A percentile compares a stretch with the other conserved stretches of the same genome.
Conservation (phyloP, 2,113 vertebrate genomes). For the Phycodurus eques region DNA sequence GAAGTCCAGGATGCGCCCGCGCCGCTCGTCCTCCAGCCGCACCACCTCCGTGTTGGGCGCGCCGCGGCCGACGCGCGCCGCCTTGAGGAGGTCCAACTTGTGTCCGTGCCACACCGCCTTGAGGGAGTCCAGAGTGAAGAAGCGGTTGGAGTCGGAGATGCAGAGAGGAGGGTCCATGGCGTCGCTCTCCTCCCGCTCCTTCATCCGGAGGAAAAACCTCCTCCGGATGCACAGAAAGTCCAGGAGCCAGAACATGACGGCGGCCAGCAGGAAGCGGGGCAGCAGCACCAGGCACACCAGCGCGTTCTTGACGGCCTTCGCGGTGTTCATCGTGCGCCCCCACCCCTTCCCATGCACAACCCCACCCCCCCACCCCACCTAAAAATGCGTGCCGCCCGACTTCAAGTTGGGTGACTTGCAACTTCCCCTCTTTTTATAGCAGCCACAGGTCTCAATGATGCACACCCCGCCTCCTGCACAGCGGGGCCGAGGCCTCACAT, state of each 20-base stretch:
- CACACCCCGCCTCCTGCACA: constrained; percentile 87
- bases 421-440: constrained; percentile 85
- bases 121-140: constrained; percentile 91
- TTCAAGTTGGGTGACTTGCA: constrained; percentile 64
- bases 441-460: constrained; percentile 85
- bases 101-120: constrained; percentile 95
- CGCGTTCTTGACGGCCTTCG: constrained; percentile 85
- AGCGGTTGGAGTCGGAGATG: constrained; percentile 91
- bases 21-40: constrained; percentile 77
- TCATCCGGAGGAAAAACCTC: constrained; percentile 76
- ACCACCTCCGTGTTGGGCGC: constrained; percentile 94
- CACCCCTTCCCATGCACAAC: neutral
- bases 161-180: constrained; percentile 88
- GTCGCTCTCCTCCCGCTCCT: constrained; percentile 62
- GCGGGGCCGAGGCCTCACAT: constrained; percentile 87
- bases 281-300: constrained; percentile 85
- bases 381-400: constrained; percentile 60
- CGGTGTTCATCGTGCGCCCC: constrained; percentile 73
- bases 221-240: constrained; percentile 94
- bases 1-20: constrained; percentile 83
- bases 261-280: constrained; percentile 90
- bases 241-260: constrained; percentile 91
- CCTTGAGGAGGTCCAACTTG: constrained; percentile 93
- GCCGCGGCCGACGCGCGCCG: constrained; percentile 82
- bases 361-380: neutral